Conservation (phyloP, 2,888 invertebrate species). For the Neoascia interrupta region DNA sequence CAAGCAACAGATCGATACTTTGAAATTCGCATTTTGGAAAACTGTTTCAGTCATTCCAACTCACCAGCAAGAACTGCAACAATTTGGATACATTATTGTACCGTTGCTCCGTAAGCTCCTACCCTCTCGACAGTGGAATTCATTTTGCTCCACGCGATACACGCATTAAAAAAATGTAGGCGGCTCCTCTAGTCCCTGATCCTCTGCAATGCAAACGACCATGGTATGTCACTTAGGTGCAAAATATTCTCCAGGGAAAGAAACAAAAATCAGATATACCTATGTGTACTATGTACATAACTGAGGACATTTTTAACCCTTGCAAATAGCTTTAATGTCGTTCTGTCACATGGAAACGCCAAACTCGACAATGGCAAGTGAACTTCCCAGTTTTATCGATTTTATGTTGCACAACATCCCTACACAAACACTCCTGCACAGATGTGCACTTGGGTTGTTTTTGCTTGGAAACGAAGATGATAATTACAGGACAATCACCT, state of each 20-base stretch:
- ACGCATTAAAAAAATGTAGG: conserved; percentile 60
- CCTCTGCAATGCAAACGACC: neutral
- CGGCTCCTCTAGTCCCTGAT: conserved; percentile 43
- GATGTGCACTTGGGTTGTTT: conserved; percentile 21
- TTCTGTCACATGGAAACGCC: conserved; percentile 51
- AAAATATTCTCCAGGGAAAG: conserved; percentile 48
- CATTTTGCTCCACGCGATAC: conserved; percentile 54
- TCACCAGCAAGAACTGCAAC: conserved; percentile 28
- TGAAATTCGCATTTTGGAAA: conserved; percentile 53
- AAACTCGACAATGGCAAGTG: conserved; percentile 57
- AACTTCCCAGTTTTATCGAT: conserved; percentile 62
- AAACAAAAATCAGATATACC: no score
- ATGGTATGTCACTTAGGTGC: conserved; percentile 49
- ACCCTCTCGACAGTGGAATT: conserved; percentile 14
- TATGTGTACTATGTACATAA: conserved; percentile 21
- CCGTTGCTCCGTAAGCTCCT: conserved; percentile 10
- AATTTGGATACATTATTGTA: conserved; percentile 49
- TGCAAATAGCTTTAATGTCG: conserved; percentile 60
- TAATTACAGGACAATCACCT: conserved; percentile 54
- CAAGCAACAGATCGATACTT: conserved; percentile 51
- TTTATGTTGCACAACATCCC: conserved; percentile 37
- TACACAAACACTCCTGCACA: neutral
- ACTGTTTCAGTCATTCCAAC: conserved; percentile 28
- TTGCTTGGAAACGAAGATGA: conserved; percentile 41
- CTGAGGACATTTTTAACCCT: conserved; percentile 61